Conservation (phyloP, 2,113 vertebrate genomes). For the Paedocypris sp. region DNA sequence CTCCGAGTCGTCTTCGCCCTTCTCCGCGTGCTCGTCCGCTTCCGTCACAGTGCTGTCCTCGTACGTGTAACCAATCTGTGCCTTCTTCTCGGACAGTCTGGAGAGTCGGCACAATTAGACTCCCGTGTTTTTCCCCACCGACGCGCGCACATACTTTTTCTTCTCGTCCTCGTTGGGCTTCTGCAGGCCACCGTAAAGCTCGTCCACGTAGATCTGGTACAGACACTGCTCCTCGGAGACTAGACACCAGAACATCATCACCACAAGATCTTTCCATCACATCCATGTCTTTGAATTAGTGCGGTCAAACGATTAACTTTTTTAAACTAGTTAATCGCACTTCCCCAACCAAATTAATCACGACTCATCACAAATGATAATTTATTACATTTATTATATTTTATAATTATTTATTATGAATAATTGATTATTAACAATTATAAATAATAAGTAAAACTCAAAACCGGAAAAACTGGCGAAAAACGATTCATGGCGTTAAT, state of each 20-base stretch:
- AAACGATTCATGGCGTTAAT: not conserved
- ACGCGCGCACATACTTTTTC: constrained; percentile 71
- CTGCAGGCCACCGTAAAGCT: constrained; percentile 83
- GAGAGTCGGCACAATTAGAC: not conserved
- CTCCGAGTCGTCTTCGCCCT: constrained; percentile 79
- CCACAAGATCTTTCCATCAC: too few relatives aligned
- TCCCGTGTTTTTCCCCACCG: not conserved
- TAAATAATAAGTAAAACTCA: too few relatives aligned
- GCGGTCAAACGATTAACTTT: too few relatives aligned
- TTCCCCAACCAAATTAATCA: too few relatives aligned
- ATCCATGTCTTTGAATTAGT: too few relatives aligned
- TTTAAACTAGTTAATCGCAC: too few relatives aligned
- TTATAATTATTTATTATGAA: too few relatives aligned
- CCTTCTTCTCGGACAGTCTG: constrained; percentile 86
- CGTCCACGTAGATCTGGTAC: constrained; percentile 92
- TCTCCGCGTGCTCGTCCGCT: constrained; percentile 67
- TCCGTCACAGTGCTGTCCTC: constrained; percentile 86
- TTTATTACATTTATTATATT: too few relatives aligned
- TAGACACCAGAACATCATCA: constrained; percentile 47
- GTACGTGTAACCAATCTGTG: constrained; percentile 88
- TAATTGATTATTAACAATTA: too few relatives aligned
- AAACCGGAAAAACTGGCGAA: too few relatives aligned
- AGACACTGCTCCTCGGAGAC: constrained; percentile 94
- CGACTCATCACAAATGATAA: too few relatives aligned
- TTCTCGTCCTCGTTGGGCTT: constrained; percentile 90